Evolutionary conservation across 2,797 vertebrate genomes (phyloP).

Genomic region (Arrhamphus sclerolepis): DNA sequence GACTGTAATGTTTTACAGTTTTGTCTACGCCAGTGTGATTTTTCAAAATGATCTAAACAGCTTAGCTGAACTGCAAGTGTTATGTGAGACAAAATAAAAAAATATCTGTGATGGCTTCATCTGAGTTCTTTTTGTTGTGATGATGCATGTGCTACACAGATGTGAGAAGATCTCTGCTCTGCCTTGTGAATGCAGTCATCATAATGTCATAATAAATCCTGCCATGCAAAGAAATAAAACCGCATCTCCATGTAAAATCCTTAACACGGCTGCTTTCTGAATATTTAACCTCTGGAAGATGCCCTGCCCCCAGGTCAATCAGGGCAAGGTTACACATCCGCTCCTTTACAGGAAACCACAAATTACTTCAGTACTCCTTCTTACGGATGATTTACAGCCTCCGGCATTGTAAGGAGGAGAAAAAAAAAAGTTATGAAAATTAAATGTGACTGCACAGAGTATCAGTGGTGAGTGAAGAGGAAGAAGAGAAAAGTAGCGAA

Average conservation of each 20-base stretch:
- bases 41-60: not conserved
- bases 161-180: slow-evolving; percentile 48
- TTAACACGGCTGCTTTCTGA: slow-evolving; percentile 39
- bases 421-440: slow-evolving; percentile 39
- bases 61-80: not conserved
- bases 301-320: slow-evolving; percentile 48
- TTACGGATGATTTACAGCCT: slow-evolving; percentile 51
- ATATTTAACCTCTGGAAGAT: slow-evolving; percentile 56
- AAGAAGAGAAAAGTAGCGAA: too few relatives aligned
- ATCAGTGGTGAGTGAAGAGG: slow-evolving; percentile 18
- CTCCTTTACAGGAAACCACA: slow-evolving; percentile 59
- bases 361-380: slow-evolving; percentile 43
- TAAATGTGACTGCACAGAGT: slow-evolving; percentile 28
- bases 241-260: slow-evolving; percentile 31
- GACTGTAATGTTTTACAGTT: too few relatives aligned
- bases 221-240: slow-evolving; percentile 37
- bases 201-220: slow-evolving; percentile 56
- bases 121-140: not conserved
- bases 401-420: slow-evolving; percentile 27
- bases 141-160: slow-evolving; percentile 45
- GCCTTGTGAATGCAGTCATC: slow-evolving; percentile 40
- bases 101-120: slow-evolving; percentile 22
- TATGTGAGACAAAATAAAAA: not conserved
- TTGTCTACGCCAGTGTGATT: too few relatives aligned
- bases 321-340: slow-evolving; percentile 54